Percentiles rank a stretch among this genome's conserved stretches.
Evolutionary conservation across 2,113 vertebrate genomes (phyloP).

Genomic region (Epinephelus moara): DNA sequence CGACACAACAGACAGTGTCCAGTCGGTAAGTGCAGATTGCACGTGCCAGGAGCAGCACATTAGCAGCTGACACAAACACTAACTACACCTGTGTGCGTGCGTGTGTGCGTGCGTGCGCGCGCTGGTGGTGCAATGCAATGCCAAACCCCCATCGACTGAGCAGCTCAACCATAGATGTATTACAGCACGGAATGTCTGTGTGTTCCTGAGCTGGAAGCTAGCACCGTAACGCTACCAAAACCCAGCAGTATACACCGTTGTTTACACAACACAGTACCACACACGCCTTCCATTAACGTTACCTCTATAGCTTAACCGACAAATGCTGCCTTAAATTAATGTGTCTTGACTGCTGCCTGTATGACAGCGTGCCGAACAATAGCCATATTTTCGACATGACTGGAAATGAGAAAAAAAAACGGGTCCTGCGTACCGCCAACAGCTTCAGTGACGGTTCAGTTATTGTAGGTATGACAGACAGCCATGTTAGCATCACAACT

Average conservation of each 20-base stretch:
- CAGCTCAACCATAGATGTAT: constrained; percentile 25
- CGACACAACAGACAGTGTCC: no score
- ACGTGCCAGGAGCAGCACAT: constrained; percentile 11
- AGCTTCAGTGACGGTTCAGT: background rate
- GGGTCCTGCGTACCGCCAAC: background rate
- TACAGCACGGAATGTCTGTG: background rate
- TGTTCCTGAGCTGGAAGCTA: constrained; percentile 1
- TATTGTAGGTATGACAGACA: background rate
- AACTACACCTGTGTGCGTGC: constrained; percentile 26
- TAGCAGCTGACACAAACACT: constrained; percentile 14
- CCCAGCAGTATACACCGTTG: background rate
- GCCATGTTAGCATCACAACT: background rate
- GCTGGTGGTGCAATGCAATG: constrained; percentile 55
- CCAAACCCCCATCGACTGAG: constrained; percentile 22
- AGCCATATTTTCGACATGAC: constrained; percentile 49
- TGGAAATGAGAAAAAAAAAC: constrained; percentile 23
- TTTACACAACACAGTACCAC: background rate
- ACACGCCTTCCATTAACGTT: no score
- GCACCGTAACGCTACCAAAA: background rate
- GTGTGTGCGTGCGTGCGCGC: constrained; percentile 3
- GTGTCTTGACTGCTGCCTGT: background rate
- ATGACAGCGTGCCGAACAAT: constrained; percentile 63
- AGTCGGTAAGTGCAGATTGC: background rate
- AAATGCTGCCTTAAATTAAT: no score
- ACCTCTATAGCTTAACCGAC: no score